Evolutionary conservation across 2,113 vertebrate species (phyloP).

Genomic region (Pardalotus punctatus): DNA sequence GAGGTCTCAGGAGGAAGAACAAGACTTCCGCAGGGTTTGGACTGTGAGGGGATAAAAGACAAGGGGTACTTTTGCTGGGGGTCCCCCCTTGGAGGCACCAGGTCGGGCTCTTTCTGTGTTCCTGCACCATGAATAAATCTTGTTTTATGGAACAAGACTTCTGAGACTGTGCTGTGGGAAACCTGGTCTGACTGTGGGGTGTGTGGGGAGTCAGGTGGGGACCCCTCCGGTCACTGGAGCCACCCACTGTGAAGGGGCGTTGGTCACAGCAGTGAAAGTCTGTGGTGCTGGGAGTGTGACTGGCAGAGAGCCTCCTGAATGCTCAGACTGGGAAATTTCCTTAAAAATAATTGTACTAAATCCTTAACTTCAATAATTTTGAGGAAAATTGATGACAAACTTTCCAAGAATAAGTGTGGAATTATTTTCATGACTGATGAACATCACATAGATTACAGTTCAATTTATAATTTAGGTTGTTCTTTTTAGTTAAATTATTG

Average conservation of each 20-base stretch:
- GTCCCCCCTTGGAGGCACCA: not conserved
- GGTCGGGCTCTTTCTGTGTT: not conserved
- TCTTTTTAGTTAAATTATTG: not conserved
- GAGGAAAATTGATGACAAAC: not conserved
- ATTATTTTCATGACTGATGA: not conserved
- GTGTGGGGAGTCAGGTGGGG: fast-evolving
- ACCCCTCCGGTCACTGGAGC: not conserved
- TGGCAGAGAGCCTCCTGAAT: not conserved
- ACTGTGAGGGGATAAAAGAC: not conserved
- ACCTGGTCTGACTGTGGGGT: not conserved
- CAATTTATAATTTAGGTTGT: not conserved
- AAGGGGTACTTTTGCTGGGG: not conserved
- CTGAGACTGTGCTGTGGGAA: not conserved
- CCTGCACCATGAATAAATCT: not conserved
- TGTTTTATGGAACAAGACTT: not conserved
- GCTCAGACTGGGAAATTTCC: too few relatives aligned
- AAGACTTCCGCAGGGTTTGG: not conserved
- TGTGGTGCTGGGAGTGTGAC: not conserved
- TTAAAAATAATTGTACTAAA: not conserved
- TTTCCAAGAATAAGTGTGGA: not conserved
- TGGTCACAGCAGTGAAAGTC: not conserved
- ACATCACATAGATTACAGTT: not conserved
- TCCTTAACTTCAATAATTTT: not conserved
- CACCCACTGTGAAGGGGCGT: fast-evolving
- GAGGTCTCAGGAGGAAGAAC: not conserved